Evolutionary conservation across 2,797 vertebrate genomes (phyloP).

Genomic region (Aphelocoma californica): DNA sequence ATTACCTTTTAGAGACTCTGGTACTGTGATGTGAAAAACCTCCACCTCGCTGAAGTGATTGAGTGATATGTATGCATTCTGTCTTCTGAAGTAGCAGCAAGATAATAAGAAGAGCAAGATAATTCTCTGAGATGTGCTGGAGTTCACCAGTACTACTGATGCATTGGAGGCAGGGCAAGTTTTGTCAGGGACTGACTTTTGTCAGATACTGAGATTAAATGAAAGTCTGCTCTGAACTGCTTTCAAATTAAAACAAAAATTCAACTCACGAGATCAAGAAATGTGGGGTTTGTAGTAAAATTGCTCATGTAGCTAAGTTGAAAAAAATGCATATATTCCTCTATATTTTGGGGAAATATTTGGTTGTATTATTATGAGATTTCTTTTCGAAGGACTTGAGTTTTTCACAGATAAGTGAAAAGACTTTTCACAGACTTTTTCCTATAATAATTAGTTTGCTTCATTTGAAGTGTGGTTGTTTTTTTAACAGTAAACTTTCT

Average conservation of each 20-base stretch:
- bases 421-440: not conserved
- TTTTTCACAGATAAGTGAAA: not conserved
- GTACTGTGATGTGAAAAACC: not conserved
- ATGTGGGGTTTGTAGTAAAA: not conserved
- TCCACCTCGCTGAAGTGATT: not conserved
- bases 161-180: not conserved
- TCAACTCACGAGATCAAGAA: not conserved
- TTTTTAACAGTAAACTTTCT: not conserved
- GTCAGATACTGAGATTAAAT: not conserved
- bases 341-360: not conserved
- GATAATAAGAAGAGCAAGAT: not conserved
- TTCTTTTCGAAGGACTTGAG: not conserved
- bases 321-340: not conserved
- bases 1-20: not conserved
- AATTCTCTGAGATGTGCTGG: not conserved
- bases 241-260: not conserved
- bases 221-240: not conserved
- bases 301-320: not conserved
- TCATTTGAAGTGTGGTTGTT: not conserved
- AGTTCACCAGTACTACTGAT: not conserved
- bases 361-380: not conserved
- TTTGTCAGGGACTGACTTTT: not conserved
- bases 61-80: not conserved
- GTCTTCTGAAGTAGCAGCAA: not conserved
- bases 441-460: not conserved